These are phyloP conservation scores for Tachina lurida DNA, from an alignment of 2,888 invertebrate genomes.

Conservation along the genomic window DNA sequence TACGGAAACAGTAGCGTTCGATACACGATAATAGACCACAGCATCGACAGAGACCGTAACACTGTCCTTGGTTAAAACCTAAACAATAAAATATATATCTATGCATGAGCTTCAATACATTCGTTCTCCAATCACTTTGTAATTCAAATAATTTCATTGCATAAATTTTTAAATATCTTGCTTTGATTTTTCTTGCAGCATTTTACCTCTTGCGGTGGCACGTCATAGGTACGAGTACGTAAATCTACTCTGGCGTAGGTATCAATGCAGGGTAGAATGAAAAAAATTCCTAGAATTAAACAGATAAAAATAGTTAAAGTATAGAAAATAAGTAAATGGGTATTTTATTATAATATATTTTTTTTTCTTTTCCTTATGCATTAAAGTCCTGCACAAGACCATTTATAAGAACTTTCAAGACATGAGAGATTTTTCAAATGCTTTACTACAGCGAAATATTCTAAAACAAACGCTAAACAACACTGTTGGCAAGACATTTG, in stretches of 20 bases:
- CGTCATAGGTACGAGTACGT: slow-evolving; percentile 96
- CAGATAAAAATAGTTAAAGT: not conserved
- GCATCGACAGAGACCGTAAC: slow-evolving; percentile 99
- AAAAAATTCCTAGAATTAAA: slow-evolving; percentile 91
- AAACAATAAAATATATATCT: slow-evolving; percentile 3
- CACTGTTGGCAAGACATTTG: no score
- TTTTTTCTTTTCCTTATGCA: not conserved
- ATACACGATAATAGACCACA: slow-evolving; percentile 95
- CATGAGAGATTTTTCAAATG: no score
- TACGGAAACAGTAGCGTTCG: slow-evolving; percentile 97
- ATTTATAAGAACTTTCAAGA: no score
- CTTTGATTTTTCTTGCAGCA: not conserved
- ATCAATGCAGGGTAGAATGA: slow-evolving; percentile 97
- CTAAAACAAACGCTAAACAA: no score
- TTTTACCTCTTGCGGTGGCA: slow-evolving; percentile 97
- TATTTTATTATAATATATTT: not conserved
- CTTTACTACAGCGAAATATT: no score
- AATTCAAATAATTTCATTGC: slow-evolving; percentile 23
- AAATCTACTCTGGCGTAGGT: slow-evolving; percentile 97
- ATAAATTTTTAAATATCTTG: slow-evolving; percentile 10
- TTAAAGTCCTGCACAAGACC: no score
- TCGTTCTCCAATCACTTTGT: not conserved
- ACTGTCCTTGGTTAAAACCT: slow-evolving; percentile 93
- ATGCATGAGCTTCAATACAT: not conserved
- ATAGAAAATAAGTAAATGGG: not conserved